Percentiles rank a stretch among this genome's conserved stretches.
Conservation (phyloP, 1,140 invertebrate genomes). For the Ruditapes philippinarum region DNA sequence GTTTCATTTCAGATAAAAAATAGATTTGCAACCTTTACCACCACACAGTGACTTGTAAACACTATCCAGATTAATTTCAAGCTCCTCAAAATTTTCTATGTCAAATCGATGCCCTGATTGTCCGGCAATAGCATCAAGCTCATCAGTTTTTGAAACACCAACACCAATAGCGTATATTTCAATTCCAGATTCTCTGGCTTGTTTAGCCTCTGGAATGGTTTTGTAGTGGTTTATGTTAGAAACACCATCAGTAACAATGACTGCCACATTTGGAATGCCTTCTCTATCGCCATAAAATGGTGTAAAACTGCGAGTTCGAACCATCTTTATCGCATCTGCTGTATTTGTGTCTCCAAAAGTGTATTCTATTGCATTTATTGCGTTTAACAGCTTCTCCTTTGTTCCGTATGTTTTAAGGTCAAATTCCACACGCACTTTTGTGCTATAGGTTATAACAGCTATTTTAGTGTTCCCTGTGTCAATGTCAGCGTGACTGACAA, state of each 20-base stretch:
- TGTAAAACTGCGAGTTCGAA: constrained; percentile 74
- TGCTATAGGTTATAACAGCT: constrained; percentile 78
- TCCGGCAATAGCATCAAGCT: constrained; percentile 75
- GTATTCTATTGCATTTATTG: constrained; percentile 77
- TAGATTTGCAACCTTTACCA: background rate
- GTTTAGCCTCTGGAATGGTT: constrained; percentile 77
- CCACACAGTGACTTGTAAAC: constrained; percentile 34
- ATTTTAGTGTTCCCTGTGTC: constrained; percentile 74
- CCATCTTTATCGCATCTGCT: constrained; percentile 73
- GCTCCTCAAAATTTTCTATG: constrained; percentile 75
- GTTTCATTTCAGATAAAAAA: too few relatives aligned
- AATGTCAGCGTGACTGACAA: constrained; percentile 73
- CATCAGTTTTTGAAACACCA: constrained; percentile 74
- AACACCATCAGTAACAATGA: constrained; percentile 80
- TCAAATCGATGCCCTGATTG: constrained; percentile 73
- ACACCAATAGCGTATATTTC: constrained; percentile 80
- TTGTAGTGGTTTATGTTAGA: constrained; percentile 78
- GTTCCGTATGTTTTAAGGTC: constrained; percentile 71
- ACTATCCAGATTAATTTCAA: constrained; percentile 51
- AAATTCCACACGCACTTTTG: constrained; percentile 72
- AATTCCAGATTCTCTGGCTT: constrained; percentile 68
- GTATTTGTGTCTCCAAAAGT: constrained; percentile 78
- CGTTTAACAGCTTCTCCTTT: constrained; percentile 70
- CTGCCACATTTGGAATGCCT: constrained; percentile 74
- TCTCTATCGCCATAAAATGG: constrained; percentile 75